These are phyloP conservation scores for Marronus borbonicus DNA, from an alignment of 2,888 invertebrate species.

Conservation along the genomic window DNA sequence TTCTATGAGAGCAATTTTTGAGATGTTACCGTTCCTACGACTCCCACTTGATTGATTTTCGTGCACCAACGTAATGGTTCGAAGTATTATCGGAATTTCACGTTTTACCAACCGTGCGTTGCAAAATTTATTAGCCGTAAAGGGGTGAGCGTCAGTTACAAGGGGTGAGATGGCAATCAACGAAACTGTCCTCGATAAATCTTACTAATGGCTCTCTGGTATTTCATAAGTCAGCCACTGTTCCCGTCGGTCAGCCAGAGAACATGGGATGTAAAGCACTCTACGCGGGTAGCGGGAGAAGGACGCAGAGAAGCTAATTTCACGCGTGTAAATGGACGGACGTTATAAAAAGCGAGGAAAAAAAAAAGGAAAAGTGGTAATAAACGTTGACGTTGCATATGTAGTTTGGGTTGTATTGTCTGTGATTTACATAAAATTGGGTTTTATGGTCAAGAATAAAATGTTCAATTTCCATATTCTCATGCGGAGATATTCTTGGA, in stretches of 20 bases:
- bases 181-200: slow-evolving; percentile 66
- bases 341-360: neutral
- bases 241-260: slow-evolving; percentile 51
- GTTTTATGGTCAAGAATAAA: slow-evolving; percentile 12
- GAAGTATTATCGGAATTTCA: slow-evolving; percentile 14
- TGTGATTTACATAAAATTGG: slow-evolving; percentile 38
- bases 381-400: slow-evolving; percentile 27
- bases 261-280: slow-evolving; percentile 1
- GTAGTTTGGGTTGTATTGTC: slow-evolving; percentile 4
- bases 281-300: neutral
- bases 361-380: slow-evolving; percentile 10
- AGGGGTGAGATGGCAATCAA: slow-evolving; percentile 63
- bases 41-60: neutral
- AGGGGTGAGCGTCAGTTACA: slow-evolving; percentile 54
- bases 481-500: too few relatives aligned
- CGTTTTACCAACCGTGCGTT: slow-evolving; percentile 18
- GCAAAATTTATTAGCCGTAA: slow-evolving; percentile 56
- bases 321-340: slow-evolving; percentile 40
- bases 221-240: slow-evolving; percentile 68
- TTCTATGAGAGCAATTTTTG: too few relatives aligned
- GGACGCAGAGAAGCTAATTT: slow-evolving; percentile 14
- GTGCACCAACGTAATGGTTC: neutral
- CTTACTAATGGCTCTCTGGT: slow-evolving; percentile 69
- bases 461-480: neutral
- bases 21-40: neutral